Percentiles rank a stretch among this genome's conserved stretches.
These are phyloP conservation scores for Catharus ustulatus DNA, from an alignment of 2,797 vertebrate species.

Conservation along the genomic window DNA sequence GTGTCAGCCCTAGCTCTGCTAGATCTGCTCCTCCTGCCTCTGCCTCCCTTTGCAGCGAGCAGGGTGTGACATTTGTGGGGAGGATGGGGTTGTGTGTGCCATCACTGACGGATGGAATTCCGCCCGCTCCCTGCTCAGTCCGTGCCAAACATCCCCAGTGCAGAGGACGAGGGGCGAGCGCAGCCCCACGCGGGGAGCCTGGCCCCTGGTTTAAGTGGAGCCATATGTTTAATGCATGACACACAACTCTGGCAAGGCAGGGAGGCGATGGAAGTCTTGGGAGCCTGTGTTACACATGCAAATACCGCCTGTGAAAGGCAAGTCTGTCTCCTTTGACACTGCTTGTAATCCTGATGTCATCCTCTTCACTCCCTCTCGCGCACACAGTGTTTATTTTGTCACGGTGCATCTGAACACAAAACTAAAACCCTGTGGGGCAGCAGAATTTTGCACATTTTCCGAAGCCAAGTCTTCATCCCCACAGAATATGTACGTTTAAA, in stretches of 20 bases:
- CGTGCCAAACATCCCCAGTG: background rate
- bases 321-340: constrained; percentile 55
- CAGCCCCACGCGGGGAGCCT: background rate
- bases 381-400: constrained; percentile 47
- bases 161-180: background rate
- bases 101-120: constrained; percentile 13
- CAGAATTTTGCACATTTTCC: background rate
- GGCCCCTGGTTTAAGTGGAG: constrained; percentile 43
- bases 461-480: constrained; percentile 27
- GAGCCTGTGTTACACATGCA: constrained; percentile 41
- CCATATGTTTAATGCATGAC: constrained; percentile 31
- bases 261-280: constrained; percentile 12
- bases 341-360: constrained; percentile 64
- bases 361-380: background rate
- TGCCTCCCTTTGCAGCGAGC: background rate
- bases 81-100: background rate
- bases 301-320: constrained; percentile 38
- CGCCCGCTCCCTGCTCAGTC: background rate
- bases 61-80: background rate
- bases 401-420: constrained; percentile 4
- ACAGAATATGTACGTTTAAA: background rate
- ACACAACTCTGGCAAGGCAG: constrained; percentile 2
- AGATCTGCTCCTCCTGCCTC: background rate
- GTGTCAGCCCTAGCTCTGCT: background rate
- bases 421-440: constrained; percentile 4